Evolutionary conservation across 2,888 invertebrate genomes (phyloP).

Genomic region (Kuschelorhynchus macadamiae): DNA sequence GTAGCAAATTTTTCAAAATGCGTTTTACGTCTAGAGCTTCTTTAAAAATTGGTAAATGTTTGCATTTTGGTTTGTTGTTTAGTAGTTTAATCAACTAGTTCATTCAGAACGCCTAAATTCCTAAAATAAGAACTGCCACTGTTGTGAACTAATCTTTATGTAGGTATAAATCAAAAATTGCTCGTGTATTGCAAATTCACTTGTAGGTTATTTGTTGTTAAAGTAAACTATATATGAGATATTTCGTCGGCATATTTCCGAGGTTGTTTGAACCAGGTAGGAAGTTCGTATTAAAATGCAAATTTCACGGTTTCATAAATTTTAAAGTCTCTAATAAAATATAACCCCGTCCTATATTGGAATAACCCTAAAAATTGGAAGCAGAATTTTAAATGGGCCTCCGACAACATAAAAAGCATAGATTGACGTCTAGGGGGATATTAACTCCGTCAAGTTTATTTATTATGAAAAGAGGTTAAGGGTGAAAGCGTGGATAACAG

Average conservation of each 20-base stretch:
- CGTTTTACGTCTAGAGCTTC: no score
- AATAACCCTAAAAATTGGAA: conserved; percentile 31
- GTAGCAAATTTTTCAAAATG: no score
- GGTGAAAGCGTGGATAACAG: conserved; percentile 2
- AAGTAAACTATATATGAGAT: conserved; percentile 22
- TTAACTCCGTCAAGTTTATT: conserved; percentile 34
- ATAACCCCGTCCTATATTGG: conserved; percentile 25
- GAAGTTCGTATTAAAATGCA: conserved; percentile 33
- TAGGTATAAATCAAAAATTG: no score
- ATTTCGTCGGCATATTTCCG: conserved; percentile 17
- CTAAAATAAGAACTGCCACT: no score
- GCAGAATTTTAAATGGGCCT: conserved; percentile 34
- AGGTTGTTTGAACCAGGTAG: conserved; percentile 27
- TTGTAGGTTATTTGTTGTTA: conserved; percentile 22
- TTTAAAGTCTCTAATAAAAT: conserved; percentile 31
- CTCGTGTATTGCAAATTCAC: not conserved
- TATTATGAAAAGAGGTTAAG: conserved; percentile 26
- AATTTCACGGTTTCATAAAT: conserved; percentile 27
- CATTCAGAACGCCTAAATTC: no score
- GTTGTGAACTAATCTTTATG: no score
- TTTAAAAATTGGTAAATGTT: no score
- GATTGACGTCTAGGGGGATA: conserved; percentile 37
- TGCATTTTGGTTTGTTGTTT: no score
- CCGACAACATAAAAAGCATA: conserved; percentile 38
- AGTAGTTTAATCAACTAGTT: no score